Evolutionary conservation across 2,113 vertebrate species (phyloP).

Genomic region (Gavia stellata): DNA sequence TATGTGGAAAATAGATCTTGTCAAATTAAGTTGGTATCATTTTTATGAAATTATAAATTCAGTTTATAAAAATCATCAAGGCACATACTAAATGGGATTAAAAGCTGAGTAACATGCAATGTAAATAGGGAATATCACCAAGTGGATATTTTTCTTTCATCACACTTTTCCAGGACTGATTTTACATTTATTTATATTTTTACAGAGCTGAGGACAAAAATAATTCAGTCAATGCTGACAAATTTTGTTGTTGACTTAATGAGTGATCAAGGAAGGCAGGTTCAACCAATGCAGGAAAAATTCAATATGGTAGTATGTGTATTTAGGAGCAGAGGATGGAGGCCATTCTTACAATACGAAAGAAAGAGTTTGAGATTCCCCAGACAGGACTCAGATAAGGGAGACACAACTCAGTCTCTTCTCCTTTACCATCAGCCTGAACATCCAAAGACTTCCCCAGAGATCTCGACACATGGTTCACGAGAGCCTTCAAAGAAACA

Average conservation of each 20-base stretch:
- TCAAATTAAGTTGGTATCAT: neutral
- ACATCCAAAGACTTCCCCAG: neutral
- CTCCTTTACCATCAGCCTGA: neutral
- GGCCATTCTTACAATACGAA: neutral
- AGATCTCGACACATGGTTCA: rapidly evolving
- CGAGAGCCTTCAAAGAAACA: neutral
- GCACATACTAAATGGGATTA: neutral
- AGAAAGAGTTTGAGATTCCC: neutral
- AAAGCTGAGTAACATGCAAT: neutral
- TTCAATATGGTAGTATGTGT: neutral
- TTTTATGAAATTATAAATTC: slow-evolving; percentile 5
- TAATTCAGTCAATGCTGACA: neutral
- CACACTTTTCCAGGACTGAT: neutral
- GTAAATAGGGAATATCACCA: neutral
- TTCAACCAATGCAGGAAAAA: neutral
- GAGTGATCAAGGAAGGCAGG: neutral
- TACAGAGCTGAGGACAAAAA: neutral
- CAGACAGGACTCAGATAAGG: neutral
- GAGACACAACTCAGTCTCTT: neutral
- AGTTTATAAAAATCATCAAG: neutral
- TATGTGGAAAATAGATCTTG: neutral
- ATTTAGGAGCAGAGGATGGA: neutral
- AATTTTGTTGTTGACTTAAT: neutral
- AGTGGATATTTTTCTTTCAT: neutral
- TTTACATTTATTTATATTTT: neutral